Percentiles rank a stretch among this genome's conserved stretches.
Evolutionary conservation across 2,888 invertebrate genomes (phyloP).

Genomic region (Tenthredo distinguenda): DNA sequence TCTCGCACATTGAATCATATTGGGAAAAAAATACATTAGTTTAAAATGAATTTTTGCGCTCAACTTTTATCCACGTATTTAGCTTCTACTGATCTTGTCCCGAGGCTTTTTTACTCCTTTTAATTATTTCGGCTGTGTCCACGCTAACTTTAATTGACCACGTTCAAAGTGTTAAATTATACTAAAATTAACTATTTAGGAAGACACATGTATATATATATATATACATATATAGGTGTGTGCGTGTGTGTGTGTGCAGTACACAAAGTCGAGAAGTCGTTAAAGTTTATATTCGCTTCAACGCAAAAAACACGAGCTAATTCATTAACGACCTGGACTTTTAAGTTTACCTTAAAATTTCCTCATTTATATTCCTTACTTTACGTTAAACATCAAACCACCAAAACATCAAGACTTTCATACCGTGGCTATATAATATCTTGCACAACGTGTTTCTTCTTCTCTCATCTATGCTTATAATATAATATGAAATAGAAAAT

Average conservation of each 20-base stretch:
- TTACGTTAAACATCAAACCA: neutral
- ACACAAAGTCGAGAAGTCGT: conserved; percentile 13
- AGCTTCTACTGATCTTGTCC: neutral
- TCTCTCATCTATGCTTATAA: neutral
- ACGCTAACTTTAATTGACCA: conserved; percentile 10
- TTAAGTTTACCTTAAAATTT: conserved; percentile 11
- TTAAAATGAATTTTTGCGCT: neutral
- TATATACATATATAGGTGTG: neutral
- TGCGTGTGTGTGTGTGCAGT: neutral
- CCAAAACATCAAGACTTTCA: neutral
- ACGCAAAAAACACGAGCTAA: conserved; percentile 14
- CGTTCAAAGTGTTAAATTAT: conserved; percentile 5
- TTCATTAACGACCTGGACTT: conserved; percentile 4
- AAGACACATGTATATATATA: neutral
- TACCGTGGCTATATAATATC: neutral
- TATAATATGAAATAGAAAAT: neutral
- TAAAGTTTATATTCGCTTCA: conserved; percentile 2
- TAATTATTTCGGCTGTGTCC: neutral
- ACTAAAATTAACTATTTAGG: neutral
- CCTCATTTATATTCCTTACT: neutral
- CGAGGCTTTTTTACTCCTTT: conserved; percentile 3
- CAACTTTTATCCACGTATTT: neutral
- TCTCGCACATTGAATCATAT: neutral
- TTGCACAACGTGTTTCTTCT: neutral
- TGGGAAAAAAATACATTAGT: no score